A percentile compares a stretch with the other conserved stretches of the same genome.
These are phyloP conservation scores for Agrotis ipsilon DNA, from an alignment of 2,888 invertebrate species.

Conservation along the genomic window DNA sequence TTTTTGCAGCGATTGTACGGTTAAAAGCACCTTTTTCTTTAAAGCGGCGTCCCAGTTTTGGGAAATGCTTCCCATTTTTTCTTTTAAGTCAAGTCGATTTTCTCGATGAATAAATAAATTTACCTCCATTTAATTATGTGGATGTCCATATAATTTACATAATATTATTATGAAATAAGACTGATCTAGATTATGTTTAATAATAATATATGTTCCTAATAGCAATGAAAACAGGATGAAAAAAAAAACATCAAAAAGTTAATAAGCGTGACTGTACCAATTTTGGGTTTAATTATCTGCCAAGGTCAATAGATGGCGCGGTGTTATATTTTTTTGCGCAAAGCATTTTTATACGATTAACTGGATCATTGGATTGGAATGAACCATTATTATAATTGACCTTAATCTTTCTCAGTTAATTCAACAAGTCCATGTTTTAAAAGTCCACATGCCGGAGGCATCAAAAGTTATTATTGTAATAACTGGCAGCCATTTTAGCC, in stretches of 20 bases:
- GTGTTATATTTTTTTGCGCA: constrained; percentile 1
- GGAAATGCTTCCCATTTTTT: too few relatives aligned
- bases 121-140: too few relatives aligned
- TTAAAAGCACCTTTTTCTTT: not conserved
- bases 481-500: not conserved
- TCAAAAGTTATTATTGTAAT: constrained; percentile 22
- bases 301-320: constrained; percentile 18
- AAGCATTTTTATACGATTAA: not conserved
- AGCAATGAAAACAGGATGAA: too few relatives aligned
- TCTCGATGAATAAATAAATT: too few relatives aligned
- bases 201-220: too few relatives aligned
- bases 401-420: not conserved
- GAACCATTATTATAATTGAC: not conserved
- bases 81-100: too few relatives aligned
- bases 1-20: not conserved
- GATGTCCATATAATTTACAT: too few relatives aligned
- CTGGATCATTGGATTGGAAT: not conserved
- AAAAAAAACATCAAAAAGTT: too few relatives aligned
- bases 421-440: not conserved
- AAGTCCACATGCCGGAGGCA: not conserved
- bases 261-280: not conserved
- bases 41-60: too few relatives aligned
- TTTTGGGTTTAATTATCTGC: constrained; percentile 13
- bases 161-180: too few relatives aligned
- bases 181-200: too few relatives aligned